phyloP scores from a whole-genome alignment of 1,140 invertebrate species.

The Lamellibrachia luymesi region DNA sequence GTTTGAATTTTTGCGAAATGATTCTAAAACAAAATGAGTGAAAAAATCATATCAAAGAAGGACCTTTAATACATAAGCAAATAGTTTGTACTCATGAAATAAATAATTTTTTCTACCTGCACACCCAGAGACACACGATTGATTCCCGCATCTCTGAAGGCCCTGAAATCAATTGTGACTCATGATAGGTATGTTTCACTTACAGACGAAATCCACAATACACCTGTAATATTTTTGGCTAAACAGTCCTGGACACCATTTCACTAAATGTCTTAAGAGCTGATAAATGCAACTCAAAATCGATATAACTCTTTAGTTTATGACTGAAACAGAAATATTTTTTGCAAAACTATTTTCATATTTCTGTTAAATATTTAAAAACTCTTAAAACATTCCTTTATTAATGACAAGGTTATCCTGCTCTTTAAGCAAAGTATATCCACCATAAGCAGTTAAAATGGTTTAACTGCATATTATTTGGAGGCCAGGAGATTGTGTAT shows the following conservation, averaged over 20 bases:
- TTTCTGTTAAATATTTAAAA: too few species aligned
- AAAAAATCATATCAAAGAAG: too few species aligned
- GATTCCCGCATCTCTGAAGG: conserved; percentile 41
- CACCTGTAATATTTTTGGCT: background rate
- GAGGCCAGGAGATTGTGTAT: too few species aligned
- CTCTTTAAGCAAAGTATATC: too few species aligned
- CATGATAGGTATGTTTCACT: background rate
- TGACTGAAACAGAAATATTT: background rate
- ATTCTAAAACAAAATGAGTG: too few species aligned
- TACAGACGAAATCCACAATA: background rate
- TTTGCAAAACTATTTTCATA: conserved; percentile 8
- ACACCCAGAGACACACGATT: conserved; percentile 47
- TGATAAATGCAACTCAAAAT: background rate
- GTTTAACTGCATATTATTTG: too few species aligned
- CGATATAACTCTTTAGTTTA: background rate
- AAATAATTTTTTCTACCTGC: conserved; percentile 31
- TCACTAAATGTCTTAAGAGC: background rate
- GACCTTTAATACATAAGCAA: too few species aligned
- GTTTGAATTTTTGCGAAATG: too few species aligned
- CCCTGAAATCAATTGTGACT: conserved; percentile 27
- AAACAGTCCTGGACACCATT: background rate
- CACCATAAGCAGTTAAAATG: too few species aligned
- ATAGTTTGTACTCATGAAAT: too few species aligned
- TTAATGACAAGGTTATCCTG: too few species aligned
- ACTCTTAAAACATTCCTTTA: too few species aligned